A percentile compares a stretch with the other conserved stretches of the same genome.
Conservation (phyloP, 2,797 vertebrate genomes). For the Rhynchotus rufescens region DNA sequence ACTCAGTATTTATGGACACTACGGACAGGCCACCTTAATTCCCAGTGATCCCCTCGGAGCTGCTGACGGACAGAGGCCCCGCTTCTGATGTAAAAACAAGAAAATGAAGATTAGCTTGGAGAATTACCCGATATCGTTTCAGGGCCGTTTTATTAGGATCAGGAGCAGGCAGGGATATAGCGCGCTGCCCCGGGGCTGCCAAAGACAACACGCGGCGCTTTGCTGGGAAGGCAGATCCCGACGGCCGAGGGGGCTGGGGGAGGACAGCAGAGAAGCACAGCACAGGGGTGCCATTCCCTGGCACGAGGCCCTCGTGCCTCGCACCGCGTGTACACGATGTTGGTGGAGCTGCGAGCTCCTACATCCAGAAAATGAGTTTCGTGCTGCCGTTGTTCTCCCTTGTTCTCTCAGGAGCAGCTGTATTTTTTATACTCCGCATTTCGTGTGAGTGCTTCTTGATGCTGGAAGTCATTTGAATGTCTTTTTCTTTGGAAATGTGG, state of each 20-base stretch:
- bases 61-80: slow-evolving; percentile 22
- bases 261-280: neutral
- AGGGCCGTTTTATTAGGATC: slow-evolving; percentile 10
- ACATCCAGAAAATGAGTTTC: slow-evolving; percentile 31
- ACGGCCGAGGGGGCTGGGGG: neutral
- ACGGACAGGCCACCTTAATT: neutral
- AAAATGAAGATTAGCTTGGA: neutral
- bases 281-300: neutral
- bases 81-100: slow-evolving; percentile 45
- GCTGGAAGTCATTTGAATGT: neutral
- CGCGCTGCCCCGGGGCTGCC: neutral
- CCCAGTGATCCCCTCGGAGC: fast-evolving
- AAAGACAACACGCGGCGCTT: slow-evolving; percentile 47
- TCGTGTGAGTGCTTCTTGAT: neutral
- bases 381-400: neutral
- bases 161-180: slow-evolving; percentile 30
- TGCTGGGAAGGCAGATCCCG: neutral
- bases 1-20: slow-evolving; percentile 30
- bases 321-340: neutral
- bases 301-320: neutral
- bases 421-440: neutral
- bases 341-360: slow-evolving; percentile 54
- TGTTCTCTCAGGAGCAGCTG: neutral
- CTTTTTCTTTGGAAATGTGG: neutral
- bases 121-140: slow-evolving; percentile 7